These are phyloP conservation scores for Agrotis ipsilon DNA, from an alignment of 2,888 invertebrate genomes.

Conservation along the genomic window DNA sequence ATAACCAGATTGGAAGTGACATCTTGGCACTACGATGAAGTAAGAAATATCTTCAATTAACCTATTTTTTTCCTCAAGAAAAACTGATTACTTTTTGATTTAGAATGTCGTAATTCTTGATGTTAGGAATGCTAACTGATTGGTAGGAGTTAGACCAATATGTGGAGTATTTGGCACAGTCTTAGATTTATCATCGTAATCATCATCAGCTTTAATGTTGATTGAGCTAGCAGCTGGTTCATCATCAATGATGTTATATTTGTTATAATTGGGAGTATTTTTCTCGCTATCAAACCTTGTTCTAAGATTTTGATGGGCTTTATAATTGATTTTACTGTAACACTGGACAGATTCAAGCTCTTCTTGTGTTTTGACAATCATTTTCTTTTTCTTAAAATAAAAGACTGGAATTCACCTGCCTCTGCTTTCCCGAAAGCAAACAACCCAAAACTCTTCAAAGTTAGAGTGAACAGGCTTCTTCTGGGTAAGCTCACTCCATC, in stretches of 20 bases:
- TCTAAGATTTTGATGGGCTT: not conserved
- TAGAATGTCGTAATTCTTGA: slow-evolving; percentile 39
- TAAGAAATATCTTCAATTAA: slow-evolving; percentile 52
- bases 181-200: slow-evolving; percentile 1
- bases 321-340: not conserved
- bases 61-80: slow-evolving; percentile 37
- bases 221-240: not conserved
- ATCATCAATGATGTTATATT: not conserved
- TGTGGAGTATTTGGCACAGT: slow-evolving; percentile 11
- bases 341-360: not conserved
- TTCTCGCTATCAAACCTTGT: not conserved
- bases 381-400: not conserved
- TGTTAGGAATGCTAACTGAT: slow-evolving; percentile 34
- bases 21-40: slow-evolving; percentile 52
- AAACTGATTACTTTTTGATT: slow-evolving; percentile 56
- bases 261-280: not conserved
- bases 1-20: slow-evolving; percentile 58
- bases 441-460: too few relatives aligned
- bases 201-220: slow-evolving; percentile 3
- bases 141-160: slow-evolving; percentile 5
- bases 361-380: not conserved
- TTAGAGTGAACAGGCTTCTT: too few relatives aligned
- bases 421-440: too few relatives aligned
- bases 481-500: too few relatives aligned
- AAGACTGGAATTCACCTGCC: not conserved